Percentiles rank a stretch among this genome's conserved stretches.
These are phyloP conservation scores for Pseudonaja textilis DNA, from an alignment of 2,113 vertebrate genomes.

Conservation along the genomic window DNA sequence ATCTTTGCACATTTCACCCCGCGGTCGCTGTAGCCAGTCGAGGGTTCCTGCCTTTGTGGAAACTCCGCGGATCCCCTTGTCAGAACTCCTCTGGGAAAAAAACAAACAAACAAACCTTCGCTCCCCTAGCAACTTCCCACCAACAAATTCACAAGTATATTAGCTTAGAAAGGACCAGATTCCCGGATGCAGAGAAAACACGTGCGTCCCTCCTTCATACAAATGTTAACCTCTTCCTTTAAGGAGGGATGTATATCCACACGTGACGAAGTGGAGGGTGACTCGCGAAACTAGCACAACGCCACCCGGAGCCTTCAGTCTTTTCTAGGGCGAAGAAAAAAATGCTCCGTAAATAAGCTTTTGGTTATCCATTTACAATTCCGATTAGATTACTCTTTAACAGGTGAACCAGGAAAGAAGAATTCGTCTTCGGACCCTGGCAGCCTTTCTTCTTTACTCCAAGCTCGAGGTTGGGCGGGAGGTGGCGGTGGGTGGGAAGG, in stretches of 20 bases:
- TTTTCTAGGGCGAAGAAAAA: neutral
- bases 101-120: neutral
- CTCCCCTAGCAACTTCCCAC: neutral
- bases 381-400: neutral
- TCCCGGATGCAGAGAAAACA: neutral
- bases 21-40: neutral
- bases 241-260: no score
- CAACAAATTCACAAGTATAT: neutral
- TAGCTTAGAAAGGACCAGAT: neutral
- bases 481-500: neutral
- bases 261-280: neutral
- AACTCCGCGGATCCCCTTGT: neutral
- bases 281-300: neutral
- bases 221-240: neutral
- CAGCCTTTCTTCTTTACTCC: neutral
- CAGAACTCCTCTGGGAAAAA: neutral
- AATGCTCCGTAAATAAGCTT: neutral
- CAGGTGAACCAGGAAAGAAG: neutral
- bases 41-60: neutral
- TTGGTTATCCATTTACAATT: neutral
- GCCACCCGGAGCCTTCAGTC: neutral
- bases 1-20: slow-evolving; percentile 54
- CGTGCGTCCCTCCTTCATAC: neutral
- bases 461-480: neutral
- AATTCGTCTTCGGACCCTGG: neutral